A percentile compares a stretch with the other conserved stretches of the same genome.
These are phyloP conservation scores for Meiosimyza platycephala DNA, from an alignment of 2,888 invertebrate genomes.

Conservation along the genomic window DNA sequence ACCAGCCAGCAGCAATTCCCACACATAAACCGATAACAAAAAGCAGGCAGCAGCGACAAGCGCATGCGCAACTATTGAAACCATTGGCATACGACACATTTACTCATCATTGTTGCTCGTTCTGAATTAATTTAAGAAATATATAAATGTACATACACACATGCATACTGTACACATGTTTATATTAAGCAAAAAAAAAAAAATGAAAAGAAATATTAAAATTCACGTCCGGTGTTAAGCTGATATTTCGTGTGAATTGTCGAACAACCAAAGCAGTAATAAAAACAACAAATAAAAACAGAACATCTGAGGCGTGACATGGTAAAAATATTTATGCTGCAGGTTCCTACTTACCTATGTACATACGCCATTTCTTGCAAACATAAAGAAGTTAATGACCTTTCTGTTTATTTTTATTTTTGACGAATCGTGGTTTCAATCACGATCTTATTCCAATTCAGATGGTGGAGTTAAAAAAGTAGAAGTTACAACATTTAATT, in stretches of 20 bases:
- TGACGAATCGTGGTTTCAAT: background rate
- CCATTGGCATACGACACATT: conserved; percentile 17
- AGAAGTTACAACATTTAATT: too few species aligned
- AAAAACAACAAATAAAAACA: conserved; percentile 10
- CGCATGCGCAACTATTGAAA: conserved; percentile 13
- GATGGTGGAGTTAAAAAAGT: too few species aligned
- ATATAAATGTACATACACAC: too few species aligned
- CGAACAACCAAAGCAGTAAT: background rate
- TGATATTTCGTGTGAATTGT: conserved; percentile 32
- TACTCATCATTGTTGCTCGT: background rate
- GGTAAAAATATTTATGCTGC: conserved; percentile 29
- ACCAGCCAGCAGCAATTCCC: conserved; percentile 20
- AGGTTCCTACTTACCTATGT: conserved; percentile 10
- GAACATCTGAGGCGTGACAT: conserved; percentile 36
- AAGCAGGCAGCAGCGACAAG: conserved; percentile 5
- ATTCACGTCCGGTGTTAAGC: conserved; percentile 38
- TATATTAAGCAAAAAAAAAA: too few species aligned
- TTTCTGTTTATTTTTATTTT: background rate
- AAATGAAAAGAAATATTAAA: conserved; percentile 31
- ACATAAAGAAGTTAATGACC: conserved; percentile 26
- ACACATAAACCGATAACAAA: conserved; percentile 28
- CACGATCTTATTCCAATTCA: too few species aligned
- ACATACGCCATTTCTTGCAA: conserved; percentile 14
- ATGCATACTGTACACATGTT: too few species aligned
- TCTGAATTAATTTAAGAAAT: conserved; percentile 26